Evolutionary conservation across 2,797 vertebrate genomes (phyloP), one percentile per base, ranked within the genome.

Genomic region (Gymnoscopelus braueri): DNA sequence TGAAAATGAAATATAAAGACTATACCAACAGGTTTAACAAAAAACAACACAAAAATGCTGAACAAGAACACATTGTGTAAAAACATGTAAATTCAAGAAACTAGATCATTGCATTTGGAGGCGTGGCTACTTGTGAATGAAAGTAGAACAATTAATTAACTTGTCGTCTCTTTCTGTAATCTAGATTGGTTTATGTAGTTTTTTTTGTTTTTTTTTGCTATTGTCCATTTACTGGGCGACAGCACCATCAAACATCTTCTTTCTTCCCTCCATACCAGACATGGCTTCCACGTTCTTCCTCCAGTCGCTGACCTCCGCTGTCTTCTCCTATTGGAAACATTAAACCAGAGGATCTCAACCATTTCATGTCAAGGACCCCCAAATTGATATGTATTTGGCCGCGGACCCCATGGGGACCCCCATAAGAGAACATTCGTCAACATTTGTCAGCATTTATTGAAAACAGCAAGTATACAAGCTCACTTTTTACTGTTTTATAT

Each of bases 261-360:
- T 99, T 51, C 97, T 90, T 5, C 97, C 98, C 79, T 99, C 97
- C 98, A 99, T 99, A 39, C 97, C 97, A 0, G 97, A 99, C 97
- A 98, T 98, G 88, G 97, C 97, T 60, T 99, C 98, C 82, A 99
- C 97, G 0, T 99, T 99, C 92, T 99, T 99, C 87, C 98, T 95
- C 98, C 98, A 99, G 85, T 99, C 97, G 0, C 95, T 95, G 79
- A 99, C 96, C 87, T 98, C 98, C 78, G 92, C 97, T 0, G 97
- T 97, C 50, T 97, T 96, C 63, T 98, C 97, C 97, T 99, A 81
- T 10, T 75, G 60, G 0, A 52, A 5, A 63, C 19, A 55, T 44
- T 52, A 10, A 56, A 14, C n/a, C 23, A 29, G 6, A 10, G 6
- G 11, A 56, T 7, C 14, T 59, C 19, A 13, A n/a, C 49, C 49